A percentile compares a stretch with the other conserved stretches of the same genome.
Conservation (phyloP, 53 echinoderm and acorn worm species). For the Holothuria leucospilota region DNA sequence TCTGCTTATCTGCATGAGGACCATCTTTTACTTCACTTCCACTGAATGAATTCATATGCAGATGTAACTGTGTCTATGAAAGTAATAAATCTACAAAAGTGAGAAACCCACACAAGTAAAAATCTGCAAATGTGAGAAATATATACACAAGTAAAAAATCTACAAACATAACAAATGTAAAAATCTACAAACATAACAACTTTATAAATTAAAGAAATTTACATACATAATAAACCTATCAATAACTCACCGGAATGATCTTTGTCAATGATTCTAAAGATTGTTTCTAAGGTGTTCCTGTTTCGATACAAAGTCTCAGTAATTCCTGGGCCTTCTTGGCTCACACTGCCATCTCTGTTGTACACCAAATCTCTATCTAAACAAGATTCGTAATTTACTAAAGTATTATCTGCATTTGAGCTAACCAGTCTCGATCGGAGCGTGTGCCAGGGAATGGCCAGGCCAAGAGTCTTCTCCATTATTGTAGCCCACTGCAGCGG, state of each 20-base stretch:
- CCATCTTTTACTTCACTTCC: too few relatives aligned
- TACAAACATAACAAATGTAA: too few relatives aligned
- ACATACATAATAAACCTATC: too few relatives aligned
- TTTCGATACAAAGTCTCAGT: constrained; percentile 93
- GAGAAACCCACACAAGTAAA: too few relatives aligned
- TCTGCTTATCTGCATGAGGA: too few relatives aligned
- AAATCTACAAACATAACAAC: background rate
- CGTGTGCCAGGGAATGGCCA: constrained; percentile 90
- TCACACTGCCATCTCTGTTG: constrained; percentile 21
- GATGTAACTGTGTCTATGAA: background rate
- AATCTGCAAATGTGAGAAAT: too few relatives aligned
- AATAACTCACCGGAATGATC: constrained; percentile 85
- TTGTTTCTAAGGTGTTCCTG: constrained; percentile 93
- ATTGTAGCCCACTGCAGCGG: constrained; percentile 86
- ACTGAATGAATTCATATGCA: too few relatives aligned
- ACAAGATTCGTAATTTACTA: constrained; percentile 90
- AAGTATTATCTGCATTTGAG: constrained; percentile 59
- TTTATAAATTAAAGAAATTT: too few relatives aligned
- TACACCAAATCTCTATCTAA: constrained; percentile 77
- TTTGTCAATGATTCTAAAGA: constrained; percentile 97
- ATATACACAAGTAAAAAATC: too few relatives aligned
- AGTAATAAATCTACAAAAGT: background rate
- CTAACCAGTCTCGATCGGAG: constrained; percentile 70
- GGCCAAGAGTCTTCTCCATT: constrained; percentile 83
- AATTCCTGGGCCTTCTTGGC: constrained; percentile 75